Base-by-base conservation (phyloP, 2,797 vertebrate genomes). In the Ataeniobius toweri region DNA sequence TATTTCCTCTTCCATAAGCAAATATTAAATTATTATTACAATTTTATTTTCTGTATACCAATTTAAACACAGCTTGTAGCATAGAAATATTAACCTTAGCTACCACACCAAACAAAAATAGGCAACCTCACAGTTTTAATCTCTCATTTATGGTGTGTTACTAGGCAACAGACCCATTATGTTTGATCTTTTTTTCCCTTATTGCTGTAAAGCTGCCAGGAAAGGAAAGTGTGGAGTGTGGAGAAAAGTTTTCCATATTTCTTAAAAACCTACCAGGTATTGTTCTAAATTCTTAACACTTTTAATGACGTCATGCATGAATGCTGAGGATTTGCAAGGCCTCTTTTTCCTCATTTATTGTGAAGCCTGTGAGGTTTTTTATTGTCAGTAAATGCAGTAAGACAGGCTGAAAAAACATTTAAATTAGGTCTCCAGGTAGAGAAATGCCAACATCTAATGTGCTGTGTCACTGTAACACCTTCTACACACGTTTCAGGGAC, bases 151-250 rank as follows among this genome's bases (percentile, higher is more conserved):
- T 6, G 70, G 46, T n/a, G 46, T n/a, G 68, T 77, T 74, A 61
- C 51, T 59, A 46, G 41, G 76, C 28, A 80, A 77, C 26, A 76
- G n/a, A 65, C 1, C 13, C 3, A 67, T 46, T 75, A 73, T 75
- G 44, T 71, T 72, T 51, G 53, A 46, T 76, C 13, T 24, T 77
- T 53, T 77, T 69, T 75, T 74, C 9, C 44, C n/a, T 48, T 69
- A 55, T 69, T 80, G 73, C 39, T 28, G 22, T 63, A 28, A 77
- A 69, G 4, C 5, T 46, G 56, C 6, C 50, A 24, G 5, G 13
- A 18, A 13, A 6, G 24, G 50, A 24, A 36, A 22, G 8, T 51
- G 13, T 39, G 31, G 31, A 74, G 61, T 53, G 58, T 44, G 6
- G 10, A 36, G 22, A 41, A 67, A 22, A 41, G 41, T 53, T 53